A percentile compares a stretch with the other conserved stretches of the same genome.
These are phyloP conservation scores for Rhynchonycteris naso DNA, from an alignment of 2,797 vertebrate genomes.

Conservation along the genomic window DNA sequence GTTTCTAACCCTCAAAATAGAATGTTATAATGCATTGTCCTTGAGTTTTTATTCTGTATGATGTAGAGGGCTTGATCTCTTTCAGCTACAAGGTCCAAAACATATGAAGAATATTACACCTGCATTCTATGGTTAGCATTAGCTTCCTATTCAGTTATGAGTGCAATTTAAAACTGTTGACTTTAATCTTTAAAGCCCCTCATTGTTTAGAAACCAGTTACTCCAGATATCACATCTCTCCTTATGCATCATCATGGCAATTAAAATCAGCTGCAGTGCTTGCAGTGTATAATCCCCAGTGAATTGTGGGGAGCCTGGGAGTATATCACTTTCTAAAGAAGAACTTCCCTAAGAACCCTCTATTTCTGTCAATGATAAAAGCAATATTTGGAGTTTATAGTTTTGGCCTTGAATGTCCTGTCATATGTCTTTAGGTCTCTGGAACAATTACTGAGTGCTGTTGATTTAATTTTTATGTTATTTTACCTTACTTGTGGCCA, in stretches of 20 bases:
- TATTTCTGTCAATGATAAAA: conserved; percentile 59
- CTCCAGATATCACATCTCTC: conserved; percentile 68
- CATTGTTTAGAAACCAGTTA: conserved; percentile 68
- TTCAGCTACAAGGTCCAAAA: conserved; percentile 38
- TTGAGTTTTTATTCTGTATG: conserved; percentile 49
- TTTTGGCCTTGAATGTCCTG: conserved; percentile 35
- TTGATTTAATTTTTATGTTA: conserved; percentile 61
- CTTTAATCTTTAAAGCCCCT: conserved; percentile 78
- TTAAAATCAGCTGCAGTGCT: conserved; percentile 70
- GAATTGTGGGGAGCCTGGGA: conserved; percentile 58
- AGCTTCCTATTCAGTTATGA: conserved; percentile 62
- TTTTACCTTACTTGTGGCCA: conserved; percentile 41
- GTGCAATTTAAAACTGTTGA: conserved; percentile 72
- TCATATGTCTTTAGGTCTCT: not conserved
- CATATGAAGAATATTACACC: conserved; percentile 73
- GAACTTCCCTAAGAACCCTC: conserved; percentile 24
- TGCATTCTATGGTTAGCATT: conserved; percentile 44
- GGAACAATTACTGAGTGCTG: conserved; percentile 21
- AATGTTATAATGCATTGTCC: not conserved
- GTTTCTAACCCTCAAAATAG: not conserved
- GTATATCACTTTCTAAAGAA: conserved; percentile 61
- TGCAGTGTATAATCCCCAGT: not conserved
- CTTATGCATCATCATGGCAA: conserved; percentile 65
- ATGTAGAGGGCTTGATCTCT: not conserved
- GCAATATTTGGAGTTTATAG: not conserved